These are phyloP conservation scores for Sturnus vulgaris DNA, from an alignment of 2,113 vertebrate species.

Conservation along the genomic window DNA sequence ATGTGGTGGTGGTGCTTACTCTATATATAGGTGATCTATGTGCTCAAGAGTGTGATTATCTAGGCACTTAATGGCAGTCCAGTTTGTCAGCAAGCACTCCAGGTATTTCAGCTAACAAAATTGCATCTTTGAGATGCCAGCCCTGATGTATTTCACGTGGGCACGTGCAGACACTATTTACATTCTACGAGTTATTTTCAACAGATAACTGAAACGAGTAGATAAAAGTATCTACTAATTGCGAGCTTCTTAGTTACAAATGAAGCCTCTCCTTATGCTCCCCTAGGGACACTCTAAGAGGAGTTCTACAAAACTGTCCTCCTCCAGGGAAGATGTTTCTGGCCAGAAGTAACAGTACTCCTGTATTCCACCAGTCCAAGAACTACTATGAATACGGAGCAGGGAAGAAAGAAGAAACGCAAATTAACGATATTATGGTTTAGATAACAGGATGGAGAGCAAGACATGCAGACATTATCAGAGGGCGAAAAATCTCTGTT, in stretches of 20 bases:
- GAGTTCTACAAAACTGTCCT: background rate
- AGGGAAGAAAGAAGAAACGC: background rate
- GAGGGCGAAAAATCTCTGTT: background rate
- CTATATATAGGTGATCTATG: background rate
- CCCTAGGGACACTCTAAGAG: background rate
- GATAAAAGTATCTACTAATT: background rate
- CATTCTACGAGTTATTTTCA: background rate
- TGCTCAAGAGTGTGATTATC: background rate
- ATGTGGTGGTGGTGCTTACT: background rate
- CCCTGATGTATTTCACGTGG: background rate
- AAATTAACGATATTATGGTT: background rate
- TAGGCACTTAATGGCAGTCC: background rate
- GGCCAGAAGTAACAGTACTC: background rate
- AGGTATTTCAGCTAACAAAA: background rate
- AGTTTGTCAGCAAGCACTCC: background rate
- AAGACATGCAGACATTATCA: background rate
- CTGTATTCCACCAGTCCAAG: background rate
- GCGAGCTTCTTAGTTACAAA: background rate
- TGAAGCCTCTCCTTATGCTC: background rate
- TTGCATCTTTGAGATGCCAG: background rate
- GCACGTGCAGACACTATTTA: accelerated
- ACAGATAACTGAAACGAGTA: background rate
- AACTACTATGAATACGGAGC: background rate
- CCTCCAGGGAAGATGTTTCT: background rate
- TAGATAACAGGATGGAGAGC: background rate